Percentiles rank a stretch among this genome's conserved stretches.
Evolutionary conservation across 2,797 vertebrate genomes (phyloP).

Genomic region (Rhynchotus rufescens): DNA sequence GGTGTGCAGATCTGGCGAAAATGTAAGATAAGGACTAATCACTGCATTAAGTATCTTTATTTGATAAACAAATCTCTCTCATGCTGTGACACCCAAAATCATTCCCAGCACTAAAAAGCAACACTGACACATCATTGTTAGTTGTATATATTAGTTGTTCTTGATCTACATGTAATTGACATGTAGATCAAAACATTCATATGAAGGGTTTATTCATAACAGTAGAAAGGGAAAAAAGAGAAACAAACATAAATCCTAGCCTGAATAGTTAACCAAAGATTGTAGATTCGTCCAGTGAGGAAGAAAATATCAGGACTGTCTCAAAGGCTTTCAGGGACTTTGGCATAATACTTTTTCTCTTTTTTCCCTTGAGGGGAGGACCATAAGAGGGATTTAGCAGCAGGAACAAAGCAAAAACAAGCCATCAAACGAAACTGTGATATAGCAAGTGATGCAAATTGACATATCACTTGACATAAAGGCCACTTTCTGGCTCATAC

Average conservation of each 20-base stretch:
- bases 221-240: neutral
- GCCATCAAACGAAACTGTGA: neutral
- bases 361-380: neutral
- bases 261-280: neutral
- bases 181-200: neutral
- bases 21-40: slow-evolving; percentile 17
- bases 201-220: neutral
- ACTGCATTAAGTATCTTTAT: neutral
- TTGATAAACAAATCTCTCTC: neutral
- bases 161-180: neutral
- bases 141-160: neutral
- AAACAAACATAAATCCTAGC: neutral
- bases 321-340: neutral
- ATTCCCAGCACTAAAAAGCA: neutral
- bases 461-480: neutral
- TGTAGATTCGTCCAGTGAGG: neutral
- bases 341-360: neutral
- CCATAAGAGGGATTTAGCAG: neutral
- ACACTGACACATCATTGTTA: neutral
- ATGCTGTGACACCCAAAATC: neutral
- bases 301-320: neutral
- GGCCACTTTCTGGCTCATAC: neutral
- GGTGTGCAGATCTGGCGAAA: slow-evolving; percentile 4
- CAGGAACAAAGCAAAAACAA: neutral
- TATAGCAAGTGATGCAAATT: too few species aligned